Percentiles rank a stretch among this genome's conserved stretches.
Evolutionary conservation across 2,113 vertebrate species (phyloP).

Genomic region (Bothrops jararaca): DNA sequence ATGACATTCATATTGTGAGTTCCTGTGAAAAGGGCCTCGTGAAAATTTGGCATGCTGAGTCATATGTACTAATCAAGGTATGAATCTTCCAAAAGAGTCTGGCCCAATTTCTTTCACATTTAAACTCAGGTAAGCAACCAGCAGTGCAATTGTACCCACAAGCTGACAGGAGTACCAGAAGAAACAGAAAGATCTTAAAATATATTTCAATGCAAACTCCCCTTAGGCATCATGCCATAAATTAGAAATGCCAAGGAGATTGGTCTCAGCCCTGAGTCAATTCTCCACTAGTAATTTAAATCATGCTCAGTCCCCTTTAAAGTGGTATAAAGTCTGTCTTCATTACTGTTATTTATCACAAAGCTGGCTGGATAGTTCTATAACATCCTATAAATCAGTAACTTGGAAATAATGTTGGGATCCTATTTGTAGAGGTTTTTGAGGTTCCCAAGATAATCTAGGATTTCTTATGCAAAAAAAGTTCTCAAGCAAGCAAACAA

Average conservation of each 20-base stretch:
- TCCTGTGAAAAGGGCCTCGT: slow-evolving; percentile 78
- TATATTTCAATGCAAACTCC: not conserved
- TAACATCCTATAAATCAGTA: not conserved
- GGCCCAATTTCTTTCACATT: not conserved
- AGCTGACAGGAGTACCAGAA: not conserved
- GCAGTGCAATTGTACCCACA: not conserved
- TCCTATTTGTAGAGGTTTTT: not conserved
- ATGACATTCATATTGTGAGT: slow-evolving; percentile 69
- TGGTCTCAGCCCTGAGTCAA: not conserved
- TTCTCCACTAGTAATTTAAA: not conserved
- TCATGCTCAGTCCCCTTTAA: not conserved
- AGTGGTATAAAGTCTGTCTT: not conserved
- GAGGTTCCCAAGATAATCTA: not conserved
- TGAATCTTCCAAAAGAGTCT: not conserved
- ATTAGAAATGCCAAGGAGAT: not conserved
- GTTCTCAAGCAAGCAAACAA: not conserved
- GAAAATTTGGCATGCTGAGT: slow-evolving; percentile 80
- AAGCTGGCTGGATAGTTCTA: not conserved
- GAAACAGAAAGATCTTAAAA: not conserved
- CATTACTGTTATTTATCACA: not conserved
- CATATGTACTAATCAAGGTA: slow-evolving; percentile 75
- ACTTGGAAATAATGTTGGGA: not conserved
- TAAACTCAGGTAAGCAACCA: not conserved
- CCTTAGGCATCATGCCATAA: not conserved
- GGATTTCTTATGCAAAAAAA: not conserved